Base-by-base conservation (phyloP, 1,140 invertebrate genomes). In the Sipha flava region DNA sequence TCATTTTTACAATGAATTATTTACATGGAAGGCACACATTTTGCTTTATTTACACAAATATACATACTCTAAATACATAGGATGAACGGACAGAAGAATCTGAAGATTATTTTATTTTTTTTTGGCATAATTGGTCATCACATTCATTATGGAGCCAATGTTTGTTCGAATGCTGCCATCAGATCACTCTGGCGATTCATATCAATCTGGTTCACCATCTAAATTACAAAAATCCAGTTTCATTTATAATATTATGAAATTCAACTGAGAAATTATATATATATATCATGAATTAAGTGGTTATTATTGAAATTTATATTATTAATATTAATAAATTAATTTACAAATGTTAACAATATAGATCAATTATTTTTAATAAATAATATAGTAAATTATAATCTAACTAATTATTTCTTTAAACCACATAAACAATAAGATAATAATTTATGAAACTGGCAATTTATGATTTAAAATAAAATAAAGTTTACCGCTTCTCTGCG, bases 121-220 rank as follows among this genome's bases (percentile, higher is more conserved):
- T 49, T 23, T 31, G 21, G 31, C 10, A 37, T 43, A 54, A 43
- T 29, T 29, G 7, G 49, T 40, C 34, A 77, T 40, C 23, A 43
- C n/a, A 54, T 21, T 40, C 18, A 75, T 75, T 77, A 77, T 18
- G 73, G 73, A 40, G 73, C 80, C 52, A 95, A 90, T 57, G 93
- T 94, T 88, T 97, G 94, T 88, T 98, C 96, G 87, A 98, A 98
- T 79, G 94, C 95, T 84, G 95, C 95, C 95, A 98, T 97, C 85
- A 98, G 89, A 89, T 98, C 95, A 88, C 95, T 97, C 87, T 98
- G 96, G 89, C 95, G 92, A 87, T 97, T 98, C 95, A 98, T 97
- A 86, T 98, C 96, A 84, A 98, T 98, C 87, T 95, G 93, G 77
- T 94, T 92, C 75, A 95, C 95, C 92, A 95, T 92, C 95, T 97